Evolutionary conservation across 2,113 vertebrate genomes (phyloP).

Genomic region (Tapirus terrestris): DNA sequence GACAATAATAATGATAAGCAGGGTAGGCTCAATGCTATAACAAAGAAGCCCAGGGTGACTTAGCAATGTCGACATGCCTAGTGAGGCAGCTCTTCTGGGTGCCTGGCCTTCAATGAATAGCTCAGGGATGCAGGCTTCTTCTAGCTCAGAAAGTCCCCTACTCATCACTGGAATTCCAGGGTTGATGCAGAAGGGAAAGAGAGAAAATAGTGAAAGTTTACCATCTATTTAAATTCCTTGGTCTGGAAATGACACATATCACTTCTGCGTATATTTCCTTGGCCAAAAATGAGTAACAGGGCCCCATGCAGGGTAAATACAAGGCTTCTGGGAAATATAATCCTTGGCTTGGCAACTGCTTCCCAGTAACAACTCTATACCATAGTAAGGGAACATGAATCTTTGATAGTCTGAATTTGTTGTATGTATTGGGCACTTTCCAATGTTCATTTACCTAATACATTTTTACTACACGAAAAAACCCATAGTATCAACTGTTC

Average conservation of each 20-base stretch:
- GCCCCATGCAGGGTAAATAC: accelerated
- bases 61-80: neutral
- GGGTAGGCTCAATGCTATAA: neutral
- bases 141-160: accelerated
- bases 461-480: neutral
- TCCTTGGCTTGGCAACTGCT: neutral
- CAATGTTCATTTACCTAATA: neutral
- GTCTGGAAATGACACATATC: neutral
- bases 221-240: neutral
- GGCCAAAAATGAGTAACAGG: neutral
- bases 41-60: neutral
- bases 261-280: neutral
- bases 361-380: neutral
- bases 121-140: accelerated
- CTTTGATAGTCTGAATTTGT: neutral
- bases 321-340: neutral
- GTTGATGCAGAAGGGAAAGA: neutral
- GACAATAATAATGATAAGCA: neutral
- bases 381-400: neutral
- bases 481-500: neutral
- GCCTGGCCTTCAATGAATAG: neutral
- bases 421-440: neutral
- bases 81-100: neutral
- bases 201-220: neutral
- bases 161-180: neutral